Conservation (phyloP, 2,888 invertebrate species). For the Strigamia transsilvanica region DNA sequence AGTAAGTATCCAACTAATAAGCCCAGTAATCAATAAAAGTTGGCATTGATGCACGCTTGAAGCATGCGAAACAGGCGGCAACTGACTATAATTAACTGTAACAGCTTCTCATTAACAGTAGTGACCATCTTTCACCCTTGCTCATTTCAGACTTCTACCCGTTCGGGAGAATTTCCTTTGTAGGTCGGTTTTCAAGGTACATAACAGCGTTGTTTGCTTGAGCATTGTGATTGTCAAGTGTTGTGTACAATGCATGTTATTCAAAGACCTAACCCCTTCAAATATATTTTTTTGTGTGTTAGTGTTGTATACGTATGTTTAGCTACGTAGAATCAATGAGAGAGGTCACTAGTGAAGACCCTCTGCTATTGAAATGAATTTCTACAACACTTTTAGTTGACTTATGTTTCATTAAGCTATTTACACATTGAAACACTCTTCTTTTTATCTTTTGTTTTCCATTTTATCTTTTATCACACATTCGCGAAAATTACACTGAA, state of each 20-base stretch:
- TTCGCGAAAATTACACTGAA: too few species aligned
- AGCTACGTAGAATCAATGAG: too few species aligned
- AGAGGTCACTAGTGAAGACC: too few species aligned
- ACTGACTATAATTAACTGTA: not conserved
- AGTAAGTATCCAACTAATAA: slow-evolving; percentile 71
- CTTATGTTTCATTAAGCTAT: too few species aligned
- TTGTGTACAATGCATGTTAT: not conserved
- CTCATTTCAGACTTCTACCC: slow-evolving; percentile 79
- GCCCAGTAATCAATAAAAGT: not conserved
- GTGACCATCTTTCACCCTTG: slow-evolving; percentile 53
- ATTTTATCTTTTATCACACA: too few species aligned
- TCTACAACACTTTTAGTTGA: too few species aligned
- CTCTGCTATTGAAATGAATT: too few species aligned
- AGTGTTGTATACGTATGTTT: too few species aligned
- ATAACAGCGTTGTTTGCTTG: slow-evolving; percentile 13
- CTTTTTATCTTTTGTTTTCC: too few species aligned
- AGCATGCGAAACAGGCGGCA: not conserved
- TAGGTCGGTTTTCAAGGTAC: slow-evolving; percentile 90
- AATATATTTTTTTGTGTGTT: too few species aligned
- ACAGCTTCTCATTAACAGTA: not conserved
- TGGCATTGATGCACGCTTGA: slow-evolving; percentile 13
- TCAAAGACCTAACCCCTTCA: not conserved
- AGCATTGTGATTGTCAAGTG: slow-evolving; percentile 26
- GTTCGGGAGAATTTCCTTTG: slow-evolving; percentile 95
- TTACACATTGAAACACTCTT: too few species aligned